Percentiles rank a stretch among this genome's conserved stretches.
Evolutionary conservation across 2,113 vertebrate genomes (phyloP).

Genomic region (Meriones unguiculatus): DNA sequence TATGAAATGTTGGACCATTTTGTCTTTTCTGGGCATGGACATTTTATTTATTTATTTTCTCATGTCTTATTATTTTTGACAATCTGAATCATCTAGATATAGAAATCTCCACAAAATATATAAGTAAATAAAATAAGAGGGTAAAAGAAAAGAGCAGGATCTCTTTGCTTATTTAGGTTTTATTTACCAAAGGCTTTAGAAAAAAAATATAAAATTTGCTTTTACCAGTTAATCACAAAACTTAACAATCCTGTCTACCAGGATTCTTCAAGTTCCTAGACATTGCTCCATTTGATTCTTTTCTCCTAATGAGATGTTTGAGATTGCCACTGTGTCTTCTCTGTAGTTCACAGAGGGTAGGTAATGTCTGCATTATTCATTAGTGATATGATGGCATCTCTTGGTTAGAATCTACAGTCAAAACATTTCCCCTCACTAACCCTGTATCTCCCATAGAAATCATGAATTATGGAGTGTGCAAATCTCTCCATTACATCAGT

Average conservation of each 20-base stretch:
- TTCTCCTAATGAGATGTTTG: slow-evolving; percentile 73
- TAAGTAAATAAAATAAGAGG: slow-evolving; percentile 63
- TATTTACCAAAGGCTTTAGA: slow-evolving; percentile 78
- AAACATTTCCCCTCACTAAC: slow-evolving; percentile 81
- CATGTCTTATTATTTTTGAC: slow-evolving; percentile 70
- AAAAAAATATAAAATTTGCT: slow-evolving; percentile 69
- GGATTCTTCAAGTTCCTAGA: slow-evolving; percentile 76
- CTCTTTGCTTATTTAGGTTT: slow-evolving; percentile 78
- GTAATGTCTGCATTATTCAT: slow-evolving; percentile 86
- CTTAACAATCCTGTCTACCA: slow-evolving; percentile 50
- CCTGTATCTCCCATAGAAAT: slow-evolving; percentile 79
- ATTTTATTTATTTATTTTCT: slow-evolving; percentile 71
- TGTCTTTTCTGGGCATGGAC: slow-evolving; percentile 59
- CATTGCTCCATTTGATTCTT: slow-evolving; percentile 61
- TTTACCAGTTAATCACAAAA: slow-evolving; percentile 80
- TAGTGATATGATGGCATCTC: slow-evolving; percentile 73
- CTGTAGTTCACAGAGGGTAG: slow-evolving; percentile 81
- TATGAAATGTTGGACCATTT: slow-evolving; percentile 72
- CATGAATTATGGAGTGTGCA: slow-evolving; percentile 88
- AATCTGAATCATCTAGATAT: slow-evolving; percentile 76
- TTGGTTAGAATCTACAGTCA: slow-evolving; percentile 83
- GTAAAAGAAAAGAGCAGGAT: slow-evolving; percentile 13
- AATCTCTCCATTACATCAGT: slow-evolving; percentile 76
- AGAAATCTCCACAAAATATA: slow-evolving; percentile 77
- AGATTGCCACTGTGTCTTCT: slow-evolving; percentile 71